Evolutionary conservation across 1,140 invertebrate species (phyloP), one percentile per base, ranked within the genome.

Genomic region (Brachionus koreanus): DNA sequence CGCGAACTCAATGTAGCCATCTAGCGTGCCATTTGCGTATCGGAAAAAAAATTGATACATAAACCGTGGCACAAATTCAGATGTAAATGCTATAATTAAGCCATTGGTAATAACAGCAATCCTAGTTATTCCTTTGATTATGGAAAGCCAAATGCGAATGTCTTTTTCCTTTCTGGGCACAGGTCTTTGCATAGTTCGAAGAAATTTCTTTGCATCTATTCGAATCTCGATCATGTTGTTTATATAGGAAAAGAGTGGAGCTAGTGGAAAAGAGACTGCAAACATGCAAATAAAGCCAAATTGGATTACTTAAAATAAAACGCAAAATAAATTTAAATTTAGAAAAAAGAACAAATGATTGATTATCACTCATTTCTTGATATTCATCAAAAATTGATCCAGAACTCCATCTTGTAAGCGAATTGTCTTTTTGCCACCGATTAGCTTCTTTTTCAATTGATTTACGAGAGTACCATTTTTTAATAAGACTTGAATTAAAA

Each of bases 181-280:
- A 13, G 69, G 69, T 46, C 96, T 89, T 76, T 95, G 87, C 0
- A 94, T 83, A n/a, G 93, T 92, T 84, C 91, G 91, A 6, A 94
- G 90, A 86, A 94, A 93, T 86, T 94, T 94, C 85, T 92, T 92
- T 6, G 93, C 93, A 86, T 95, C 94, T 37, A 94, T 86, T 25
- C 93, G 90, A 83, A 94, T 93, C 86, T 95, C 93, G 0, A 94
- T 88, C 85, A 93, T 91, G 86, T 95, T 95, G 87, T 95, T 94
- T 0, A 94, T 88, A 25, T 95, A 87, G 3, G 93, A 93, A 86
- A 94, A 92, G 4, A 95, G 86, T 25, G 94, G 93, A 2, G 93
- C 93, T 83, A 94, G 39, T 6, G 76, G 57, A 81, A 81, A 81
- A 19, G 76, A 49, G 5, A 37, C 49, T 25, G 42, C 37, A 43